phyloP scores from a whole-genome alignment of 2,797 vertebrate genomes.

The Botia kubotai region DNA sequence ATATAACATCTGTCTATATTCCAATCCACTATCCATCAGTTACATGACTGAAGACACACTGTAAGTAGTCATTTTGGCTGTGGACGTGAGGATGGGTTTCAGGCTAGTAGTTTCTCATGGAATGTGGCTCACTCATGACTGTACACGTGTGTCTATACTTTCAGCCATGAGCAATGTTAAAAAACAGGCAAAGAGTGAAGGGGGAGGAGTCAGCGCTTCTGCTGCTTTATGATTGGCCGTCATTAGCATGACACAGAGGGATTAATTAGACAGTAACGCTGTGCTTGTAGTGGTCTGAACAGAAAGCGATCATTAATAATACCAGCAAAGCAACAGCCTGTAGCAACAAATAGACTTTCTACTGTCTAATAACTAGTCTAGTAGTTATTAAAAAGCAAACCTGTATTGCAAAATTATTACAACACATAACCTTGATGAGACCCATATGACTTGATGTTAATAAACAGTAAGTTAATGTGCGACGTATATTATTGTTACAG shows the following conservation, averaged over 20 bases:
- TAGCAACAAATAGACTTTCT: too few species aligned
- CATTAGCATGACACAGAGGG: too few species aligned
- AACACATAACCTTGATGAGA: not conserved
- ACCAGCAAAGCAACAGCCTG: too few species aligned
- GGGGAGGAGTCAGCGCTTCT: too few species aligned
- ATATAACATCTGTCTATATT: not conserved
- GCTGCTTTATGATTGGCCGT: too few species aligned
- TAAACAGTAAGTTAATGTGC: not conserved
- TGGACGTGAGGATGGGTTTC: not conserved
- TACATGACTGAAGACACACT: not conserved
- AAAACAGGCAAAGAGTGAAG: too few species aligned
- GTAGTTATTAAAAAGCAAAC: too few species aligned
- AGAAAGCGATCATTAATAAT: not conserved
- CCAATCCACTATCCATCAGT: constrained; percentile 3
- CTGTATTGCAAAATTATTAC: not conserved
- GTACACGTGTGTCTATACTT: not conserved
- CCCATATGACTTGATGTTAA: not conserved
- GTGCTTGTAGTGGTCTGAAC: not conserved
- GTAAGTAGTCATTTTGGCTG: not conserved
- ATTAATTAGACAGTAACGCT: too few species aligned
- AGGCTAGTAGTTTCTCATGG: not conserved
- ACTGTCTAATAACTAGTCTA: too few species aligned
- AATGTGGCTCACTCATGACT: not conserved
- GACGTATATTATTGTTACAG: too few species aligned
- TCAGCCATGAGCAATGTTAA: not conserved